Evolutionary conservation across 2,113 vertebrate species (phyloP), one percentile per base, ranked within the genome.

Genomic region (Vulpes ferrilata): DNA sequence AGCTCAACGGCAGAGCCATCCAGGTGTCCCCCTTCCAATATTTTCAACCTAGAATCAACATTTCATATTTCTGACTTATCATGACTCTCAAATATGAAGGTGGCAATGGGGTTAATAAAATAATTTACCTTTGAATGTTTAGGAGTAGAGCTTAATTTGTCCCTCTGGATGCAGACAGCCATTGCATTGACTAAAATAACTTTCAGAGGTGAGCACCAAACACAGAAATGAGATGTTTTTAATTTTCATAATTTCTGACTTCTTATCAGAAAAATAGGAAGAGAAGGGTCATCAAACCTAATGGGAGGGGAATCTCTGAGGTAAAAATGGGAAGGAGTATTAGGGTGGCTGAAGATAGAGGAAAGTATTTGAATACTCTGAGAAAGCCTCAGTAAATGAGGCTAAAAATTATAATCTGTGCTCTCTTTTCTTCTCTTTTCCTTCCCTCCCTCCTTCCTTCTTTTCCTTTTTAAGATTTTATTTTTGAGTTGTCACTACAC

Each of bases 181-280:
- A 82, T 91, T 73, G 20, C 20, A 84, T 32, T 57, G 9, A 74
- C 30, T 73, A 84, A 95, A 87, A 88, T 90, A 90, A 80, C 22
- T 76, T 88, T 92, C 32, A 96, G 74, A 96, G 35, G 32, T 64
- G 80, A n/a, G 15, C 16, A 78, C 59, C 23, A 82, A 81, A 96
- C 65, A 74, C 7, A 59, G 30, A 86, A 92, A 71, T 93, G 6
- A 82, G 35, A 60, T 82, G 2, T 78, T 84, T 89, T 94, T 43
- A 89, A 85, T 95, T 82, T 95, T 96, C 55, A 78, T 93, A 35
- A 96, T 65, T 96, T 88, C 43, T 86, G 35, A 95, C 32, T 12
- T 81, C 23, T 93, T 20, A 78, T n/a, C 38, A 94, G 67, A 82
- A 96, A 79, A 73, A 92, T 80, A 83, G 27, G 15, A n/a, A 79